phyloP scores from a whole-genome alignment of 1,140 invertebrate species.

The Drosophila erecta region DNA sequence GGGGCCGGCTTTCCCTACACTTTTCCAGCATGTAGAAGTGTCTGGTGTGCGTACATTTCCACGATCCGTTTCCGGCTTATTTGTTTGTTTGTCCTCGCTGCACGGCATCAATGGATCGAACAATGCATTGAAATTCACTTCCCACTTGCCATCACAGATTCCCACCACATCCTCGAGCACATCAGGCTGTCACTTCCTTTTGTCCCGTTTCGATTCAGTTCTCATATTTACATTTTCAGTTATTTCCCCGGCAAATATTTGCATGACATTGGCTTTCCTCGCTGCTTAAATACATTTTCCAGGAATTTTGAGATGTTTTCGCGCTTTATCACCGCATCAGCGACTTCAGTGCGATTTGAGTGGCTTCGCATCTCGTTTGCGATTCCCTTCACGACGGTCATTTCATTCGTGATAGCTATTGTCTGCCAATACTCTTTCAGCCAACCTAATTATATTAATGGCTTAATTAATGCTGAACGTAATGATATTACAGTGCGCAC shows the following conservation, averaged over 20 bases:
- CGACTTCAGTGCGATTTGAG: constrained; percentile 59
- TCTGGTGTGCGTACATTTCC: constrained; percentile 1
- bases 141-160: background rate
- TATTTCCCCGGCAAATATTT: constrained; percentile 71
- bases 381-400: background rate
- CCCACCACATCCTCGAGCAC: constrained; percentile 1
- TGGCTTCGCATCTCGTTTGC: background rate
- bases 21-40: constrained; percentile 11
- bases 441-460: background rate
- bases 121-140: constrained; percentile 25
- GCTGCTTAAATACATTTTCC: constrained; percentile 23
- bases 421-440: background rate
- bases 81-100: constrained; percentile 6
- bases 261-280: constrained; percentile 36
- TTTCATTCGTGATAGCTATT: background rate
- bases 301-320: background rate
- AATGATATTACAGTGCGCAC: background rate
- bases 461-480: background rate
- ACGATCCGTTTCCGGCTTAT: constrained; percentile 42
- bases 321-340: constrained; percentile 18
- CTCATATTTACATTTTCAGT: constrained; percentile 67
- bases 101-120: constrained; percentile 15
- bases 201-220: constrained; percentile 44
- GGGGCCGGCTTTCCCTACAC: constrained; percentile 45
- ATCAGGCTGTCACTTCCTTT: constrained; percentile 4